phyloP scores from a whole-genome alignment of 2,113 vertebrate species.

The Odocoileus virginianus region DNA sequence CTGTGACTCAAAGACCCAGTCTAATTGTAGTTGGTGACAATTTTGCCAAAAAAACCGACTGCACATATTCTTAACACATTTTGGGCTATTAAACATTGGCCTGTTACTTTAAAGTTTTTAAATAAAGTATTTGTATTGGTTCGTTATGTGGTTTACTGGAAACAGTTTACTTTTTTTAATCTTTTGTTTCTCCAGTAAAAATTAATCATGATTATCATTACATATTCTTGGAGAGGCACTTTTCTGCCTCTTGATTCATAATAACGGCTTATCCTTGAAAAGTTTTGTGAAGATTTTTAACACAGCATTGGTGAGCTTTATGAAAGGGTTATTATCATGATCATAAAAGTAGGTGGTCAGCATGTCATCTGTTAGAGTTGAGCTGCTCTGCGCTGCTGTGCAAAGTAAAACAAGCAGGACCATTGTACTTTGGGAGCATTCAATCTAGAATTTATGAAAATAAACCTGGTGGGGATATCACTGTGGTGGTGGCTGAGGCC shows the following conservation, averaged over 20 bases:
- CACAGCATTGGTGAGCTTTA: neutral
- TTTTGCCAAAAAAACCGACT: neutral
- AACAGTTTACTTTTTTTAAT: neutral
- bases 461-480: neutral
- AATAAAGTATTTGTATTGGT: neutral
- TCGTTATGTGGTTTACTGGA: neutral
- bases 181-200: neutral
- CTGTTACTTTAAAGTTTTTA: neutral
- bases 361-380: neutral
- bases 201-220: neutral
- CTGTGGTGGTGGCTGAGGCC: neutral
- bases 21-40: neutral
- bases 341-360: neutral
- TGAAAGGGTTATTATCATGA: neutral
- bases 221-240: neutral
- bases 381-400: neutral
- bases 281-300: neutral
- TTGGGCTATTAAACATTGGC: neutral
- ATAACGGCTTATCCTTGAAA: neutral
- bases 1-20: neutral
- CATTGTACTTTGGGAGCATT: neutral
- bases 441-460: neutral
- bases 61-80: neutral
- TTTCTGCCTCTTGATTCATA: neutral
- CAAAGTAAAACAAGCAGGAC: neutral